Evolutionary conservation across 2,888 invertebrate genomes (phyloP).

Genomic region (Tetheella fluctuosa): DNA sequence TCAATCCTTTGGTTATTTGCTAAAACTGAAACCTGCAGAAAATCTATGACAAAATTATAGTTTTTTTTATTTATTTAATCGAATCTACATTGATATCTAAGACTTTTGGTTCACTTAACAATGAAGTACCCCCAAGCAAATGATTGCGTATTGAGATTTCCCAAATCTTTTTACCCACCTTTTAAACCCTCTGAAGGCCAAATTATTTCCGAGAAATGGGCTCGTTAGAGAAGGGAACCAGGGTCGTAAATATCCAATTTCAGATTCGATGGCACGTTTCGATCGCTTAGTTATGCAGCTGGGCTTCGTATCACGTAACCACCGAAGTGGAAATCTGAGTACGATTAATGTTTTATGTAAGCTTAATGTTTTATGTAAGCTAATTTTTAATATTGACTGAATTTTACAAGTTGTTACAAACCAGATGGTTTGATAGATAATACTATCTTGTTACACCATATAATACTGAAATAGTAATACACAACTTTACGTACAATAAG

Average conservation of each 20-base stretch:
- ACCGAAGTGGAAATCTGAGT: background rate
- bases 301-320: background rate
- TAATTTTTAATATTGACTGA: background rate
- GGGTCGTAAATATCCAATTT: constrained; percentile 9
- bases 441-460: no score
- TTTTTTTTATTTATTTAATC: no score
- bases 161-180: constrained; percentile 10
- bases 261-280: constrained; percentile 9
- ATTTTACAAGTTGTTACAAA: no score
- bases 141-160: background rate
- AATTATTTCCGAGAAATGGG: constrained; percentile 17
- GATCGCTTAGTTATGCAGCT: background rate
- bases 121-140: background rate
- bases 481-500: no score
- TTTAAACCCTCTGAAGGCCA: constrained; percentile 11
- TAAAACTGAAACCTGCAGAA: no score
- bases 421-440: no score
- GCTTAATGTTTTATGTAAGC: background rate
- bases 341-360: background rate
- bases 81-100: background rate
- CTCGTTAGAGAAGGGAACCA: constrained; percentile 4
- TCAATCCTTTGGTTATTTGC: no score
- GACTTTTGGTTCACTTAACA: background rate
- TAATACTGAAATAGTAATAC: no score
- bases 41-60: no score